Evolutionary conservation across 2,113 vertebrate species (phyloP), one percentile per base, ranked within the genome.

Genomic region (Hypomesus transpacificus): DNA sequence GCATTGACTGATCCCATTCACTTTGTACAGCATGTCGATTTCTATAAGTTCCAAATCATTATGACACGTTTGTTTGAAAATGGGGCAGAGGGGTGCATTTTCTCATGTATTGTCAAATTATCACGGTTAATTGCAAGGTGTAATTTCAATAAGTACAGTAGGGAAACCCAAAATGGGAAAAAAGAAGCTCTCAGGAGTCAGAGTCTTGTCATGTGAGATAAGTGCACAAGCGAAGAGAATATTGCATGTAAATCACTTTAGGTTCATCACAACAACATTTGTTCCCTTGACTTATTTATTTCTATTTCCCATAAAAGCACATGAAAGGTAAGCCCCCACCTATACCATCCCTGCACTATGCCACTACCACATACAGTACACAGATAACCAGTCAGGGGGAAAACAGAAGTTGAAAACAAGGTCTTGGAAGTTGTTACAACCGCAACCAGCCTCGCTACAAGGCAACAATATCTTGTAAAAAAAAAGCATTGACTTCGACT

Each of bases 281-380:
- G 83, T 89, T 84, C 79, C 80, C 52, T 81, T 89, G 67, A 89
- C 71, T 88, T 87, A 89, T 90, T 90, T 77, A 89, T 87, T 87
- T 83, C 75, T 81, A 81, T 85, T 80, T 86, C 75, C 76, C 59
- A 24, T 71, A 74, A 78, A 74, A 73, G 59, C 72, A 50, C 66
- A 46, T 1, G 16, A 34, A 70, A 66, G 65, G 20, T 68, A 53
- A 68, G 21, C 16, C 22, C 51, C 4, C 31, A n/a, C 31, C 31
- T 39, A 2, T 20, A 4, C 59, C 56, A 22, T 20, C 20, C n/a
- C 56, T 46, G 18, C 2, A 14, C 0, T 6, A 24, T 50, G 16
- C 1, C 3, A 39, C 18, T 56, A 24, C 63, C 9, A 57, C 26
- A 58, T 46, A 21, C 13, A 34, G 3, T 59, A 17, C 3, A n/a